Base-by-base conservation (phyloP, 2,113 vertebrate species). In the Phoenicopterus ruber region DNA sequence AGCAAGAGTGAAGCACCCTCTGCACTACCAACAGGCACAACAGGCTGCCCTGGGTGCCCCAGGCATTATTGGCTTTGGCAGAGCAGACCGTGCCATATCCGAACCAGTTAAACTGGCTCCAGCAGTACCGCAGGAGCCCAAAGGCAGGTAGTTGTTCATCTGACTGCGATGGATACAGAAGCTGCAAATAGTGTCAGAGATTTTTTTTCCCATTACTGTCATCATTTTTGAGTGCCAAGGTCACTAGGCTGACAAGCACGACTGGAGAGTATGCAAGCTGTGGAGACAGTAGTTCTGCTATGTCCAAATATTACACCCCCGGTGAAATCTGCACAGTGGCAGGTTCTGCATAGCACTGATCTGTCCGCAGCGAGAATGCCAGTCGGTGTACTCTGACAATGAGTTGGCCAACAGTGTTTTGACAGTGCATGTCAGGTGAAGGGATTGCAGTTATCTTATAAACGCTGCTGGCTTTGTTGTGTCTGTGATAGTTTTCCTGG, bases 71-170 rank as follows among this genome's bases (percentile, higher is more conserved):
- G 73, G 94, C 84, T 95, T 95, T 80, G 84, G 93, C 90, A 94
- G 82, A 86, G 90, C 70, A 96, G 79, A 93, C 82, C n/a, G 7
- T 84, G 92, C 94, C 73, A 59, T 52, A 94, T 88, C 63, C 11
- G 19, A 97, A 97, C 96, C 96, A 92, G 96, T 94, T 78, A 70
- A 90, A 96, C 96, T 86, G 92, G 96, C 94, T 96, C 84, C 59
- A 86, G 88, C 79, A 80, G 67, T 38, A 70, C 62, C 0, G 0
- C 66, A 55, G 71, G 55, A 94, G 85, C 93, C 92, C 90, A 93
- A 83, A 94, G 96, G 92, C 93, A 93, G 67, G 67, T 78, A 62
- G 66, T 28, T 94, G 82, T 86, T 96, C 96, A 76, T 57, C 92
- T 65, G 62, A 74, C 73, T 84, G 61, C 40, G 72, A 89, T 0